phyloP scores from a whole-genome alignment of 2,113 vertebrate genomes.

The Sander vitreus region DNA sequence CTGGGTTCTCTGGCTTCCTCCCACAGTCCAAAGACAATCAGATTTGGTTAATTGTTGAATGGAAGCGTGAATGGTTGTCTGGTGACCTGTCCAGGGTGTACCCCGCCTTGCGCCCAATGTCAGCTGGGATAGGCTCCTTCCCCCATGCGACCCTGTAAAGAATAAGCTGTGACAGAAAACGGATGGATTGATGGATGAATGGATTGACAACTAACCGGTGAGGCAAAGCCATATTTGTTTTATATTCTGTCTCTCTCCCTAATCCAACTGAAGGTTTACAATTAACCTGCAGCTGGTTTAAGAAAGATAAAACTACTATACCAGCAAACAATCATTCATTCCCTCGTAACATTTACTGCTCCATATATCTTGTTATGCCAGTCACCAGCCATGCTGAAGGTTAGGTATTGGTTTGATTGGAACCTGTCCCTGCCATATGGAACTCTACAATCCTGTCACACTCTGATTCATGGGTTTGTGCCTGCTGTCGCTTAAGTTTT shows the following conservation, averaged over 20 bases:
- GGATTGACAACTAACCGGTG: neutral
- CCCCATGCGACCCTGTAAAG: no score
- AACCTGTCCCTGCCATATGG: conserved; percentile 51
- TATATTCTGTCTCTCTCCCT: conserved; percentile 15
- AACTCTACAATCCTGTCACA: conserved; percentile 62
- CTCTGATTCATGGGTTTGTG: conserved; percentile 76
- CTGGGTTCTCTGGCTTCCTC: no score
- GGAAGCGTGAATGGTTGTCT: no score
- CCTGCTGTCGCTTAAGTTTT: conserved; percentile 74
- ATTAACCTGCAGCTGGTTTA: conserved; percentile 24
- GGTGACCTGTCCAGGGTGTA: no score
- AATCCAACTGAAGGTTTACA: conserved; percentile 15
- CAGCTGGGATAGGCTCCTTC: no score
- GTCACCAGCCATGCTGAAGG: conserved; percentile 32
- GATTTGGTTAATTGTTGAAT: no score
- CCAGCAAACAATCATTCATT: conserved; percentile 21
- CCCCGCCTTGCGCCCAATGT: no score
- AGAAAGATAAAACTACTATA: conserved; percentile 16
- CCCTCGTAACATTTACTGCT: conserved; percentile 10
- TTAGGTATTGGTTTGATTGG: conserved; percentile 64
- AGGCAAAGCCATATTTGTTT: conserved; percentile 9
- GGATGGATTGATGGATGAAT: no score
- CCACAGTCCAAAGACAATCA: no score
- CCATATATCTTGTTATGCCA: conserved; percentile 31
- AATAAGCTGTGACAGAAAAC: no score